Base-by-base conservation (phyloP, 2,113 vertebrate genomes). In the Malaclemys terrapin region DNA sequence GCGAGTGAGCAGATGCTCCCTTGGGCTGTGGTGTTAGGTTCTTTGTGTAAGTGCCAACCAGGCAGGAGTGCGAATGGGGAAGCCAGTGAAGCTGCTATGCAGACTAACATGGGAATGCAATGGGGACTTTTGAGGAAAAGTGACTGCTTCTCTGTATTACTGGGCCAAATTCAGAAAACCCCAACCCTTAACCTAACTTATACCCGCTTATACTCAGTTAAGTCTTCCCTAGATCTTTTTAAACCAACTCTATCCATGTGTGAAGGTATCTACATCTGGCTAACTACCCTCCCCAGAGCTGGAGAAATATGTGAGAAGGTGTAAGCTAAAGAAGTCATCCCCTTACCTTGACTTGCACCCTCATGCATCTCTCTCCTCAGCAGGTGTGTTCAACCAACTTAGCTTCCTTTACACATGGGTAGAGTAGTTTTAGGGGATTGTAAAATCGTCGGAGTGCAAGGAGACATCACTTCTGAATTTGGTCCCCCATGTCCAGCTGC, bases 221-320 rank as follows among this genome's bases (percentile, higher is more conserved):
- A 65, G 45, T 54, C 76, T 11, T 65, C 35, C 80, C 35, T 38
- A 38, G 65, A 38, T 69, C 35, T n/a, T 69, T 72, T 91, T 59
- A 47, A 89, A 42, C 6, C 0, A 5, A 7, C 0, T 0, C 47
- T 38, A 3, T 1, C 10, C 47, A 47, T 57, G 25, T 62, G 52
- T 69, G 81, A 62, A 47, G 31, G 2, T 16, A 5, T 53, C 49
- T 87, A 12, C 53, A 2, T 38, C 29, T 42, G 4, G 59, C 38
- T 78, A 45, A 80, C 54, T 90, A 87, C 85, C n/a, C 0, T 29
- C n/a, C 5, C 3, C 14, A 57, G 45, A 84, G 19, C 10, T 59
- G 76, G 56, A 49, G 38, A 42, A 27, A 42, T 8, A 0, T 1
- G 14, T 7, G 20, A 27, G 53, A n/a, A 2, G 10, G 6, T 54